phyloP scores from a whole-genome alignment of 2,797 vertebrate species.

The Amphiprion clarkii region DNA sequence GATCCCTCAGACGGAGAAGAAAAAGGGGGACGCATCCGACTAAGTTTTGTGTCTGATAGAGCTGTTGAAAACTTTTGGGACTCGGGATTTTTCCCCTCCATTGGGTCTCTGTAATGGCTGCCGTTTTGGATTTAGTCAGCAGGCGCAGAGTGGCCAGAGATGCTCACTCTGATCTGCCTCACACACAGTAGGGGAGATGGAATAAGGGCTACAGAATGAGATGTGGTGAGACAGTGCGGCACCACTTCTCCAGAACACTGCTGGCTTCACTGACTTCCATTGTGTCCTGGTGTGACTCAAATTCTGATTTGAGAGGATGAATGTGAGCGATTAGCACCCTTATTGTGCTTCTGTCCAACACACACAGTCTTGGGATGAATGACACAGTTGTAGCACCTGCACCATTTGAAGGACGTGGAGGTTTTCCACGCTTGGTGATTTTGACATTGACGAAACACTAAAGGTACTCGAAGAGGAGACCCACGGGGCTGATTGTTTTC shows the following conservation, averaged over 20 bases:
- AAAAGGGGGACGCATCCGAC: conserved; percentile 18
- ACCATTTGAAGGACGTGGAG: not conserved
- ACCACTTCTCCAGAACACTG: conserved; percentile 37
- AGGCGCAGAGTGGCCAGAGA: conserved; percentile 63
- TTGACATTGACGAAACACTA: conserved; percentile 24
- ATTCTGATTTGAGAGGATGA: conserved; percentile 38
- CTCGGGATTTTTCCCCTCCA: conserved; percentile 74
- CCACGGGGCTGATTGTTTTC: conserved; percentile 56
- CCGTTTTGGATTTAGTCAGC: conserved; percentile 82
- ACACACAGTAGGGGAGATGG: conserved; percentile 52
- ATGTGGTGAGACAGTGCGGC: conserved; percentile 40
- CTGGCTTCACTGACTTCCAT: conserved; percentile 48
- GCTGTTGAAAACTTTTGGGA: conserved; percentile 75
- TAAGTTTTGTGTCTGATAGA: conserved; percentile 58
- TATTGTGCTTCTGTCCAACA: conserved; percentile 25
- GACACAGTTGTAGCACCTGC: no score
- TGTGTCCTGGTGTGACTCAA: conserved; percentile 39
- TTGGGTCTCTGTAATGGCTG: conserved; percentile 77
- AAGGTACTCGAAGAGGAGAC: conserved; percentile 47
- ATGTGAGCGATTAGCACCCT: conserved; percentile 14
- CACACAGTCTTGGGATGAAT: not conserved
- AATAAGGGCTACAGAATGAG: conserved; percentile 48
- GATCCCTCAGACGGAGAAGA: conserved; percentile 30
- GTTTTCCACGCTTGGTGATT: not conserved
- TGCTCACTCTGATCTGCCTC: conserved; percentile 78